Conservation (phyloP, 30 jellyfish, hydroid and myxozoan species). For the Aurelia aurita complex sp. Pacific region DNA sequence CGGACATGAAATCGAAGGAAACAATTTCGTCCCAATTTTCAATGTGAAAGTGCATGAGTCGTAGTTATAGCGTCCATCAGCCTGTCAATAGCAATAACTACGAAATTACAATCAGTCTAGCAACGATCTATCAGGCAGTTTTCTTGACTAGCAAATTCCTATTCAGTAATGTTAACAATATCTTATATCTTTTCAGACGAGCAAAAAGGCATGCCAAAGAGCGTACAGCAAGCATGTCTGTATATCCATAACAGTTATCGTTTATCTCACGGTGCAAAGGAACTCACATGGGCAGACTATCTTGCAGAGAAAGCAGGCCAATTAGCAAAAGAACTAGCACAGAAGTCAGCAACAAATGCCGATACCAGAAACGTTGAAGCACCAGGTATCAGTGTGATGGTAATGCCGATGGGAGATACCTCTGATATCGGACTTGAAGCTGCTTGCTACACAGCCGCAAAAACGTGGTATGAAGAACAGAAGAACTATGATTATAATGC, state of each 20-base stretch:
- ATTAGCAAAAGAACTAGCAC: conserved; percentile 67
- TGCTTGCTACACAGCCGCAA: conserved; percentile 72
- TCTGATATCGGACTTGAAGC: conserved; percentile 45
- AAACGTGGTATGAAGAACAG: conserved; percentile 87
- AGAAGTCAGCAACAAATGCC: conserved; percentile 36
- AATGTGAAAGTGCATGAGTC: too few relatives aligned
- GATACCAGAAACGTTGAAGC: conserved; percentile 57
- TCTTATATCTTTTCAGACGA: neutral
- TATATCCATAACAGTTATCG: conserved; percentile 79
- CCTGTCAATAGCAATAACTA: too few relatives aligned
- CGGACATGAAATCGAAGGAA: too few relatives aligned
- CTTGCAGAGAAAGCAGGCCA: conserved; percentile 74
- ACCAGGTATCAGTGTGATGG: conserved; percentile 73
- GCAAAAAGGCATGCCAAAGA: conserved; percentile 18
- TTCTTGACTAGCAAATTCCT: too few relatives aligned
- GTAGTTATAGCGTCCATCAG: too few relatives aligned
- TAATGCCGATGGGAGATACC: conserved; percentile 51
- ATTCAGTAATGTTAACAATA: too few relatives aligned
- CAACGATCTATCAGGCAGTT: too few relatives aligned
- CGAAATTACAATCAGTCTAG: too few relatives aligned
- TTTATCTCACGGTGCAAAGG: conserved; percentile 71
- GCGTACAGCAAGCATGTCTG: conserved; percentile 66
- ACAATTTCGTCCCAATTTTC: too few relatives aligned
- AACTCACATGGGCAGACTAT: conserved; percentile 69
- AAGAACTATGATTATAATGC: conserved; percentile 65